A percentile compares a stretch with the other conserved stretches of the same genome.
phyloP scores from a whole-genome alignment of 1,140 invertebrate genomes.

The Drosophila kikkawai region DNA sequence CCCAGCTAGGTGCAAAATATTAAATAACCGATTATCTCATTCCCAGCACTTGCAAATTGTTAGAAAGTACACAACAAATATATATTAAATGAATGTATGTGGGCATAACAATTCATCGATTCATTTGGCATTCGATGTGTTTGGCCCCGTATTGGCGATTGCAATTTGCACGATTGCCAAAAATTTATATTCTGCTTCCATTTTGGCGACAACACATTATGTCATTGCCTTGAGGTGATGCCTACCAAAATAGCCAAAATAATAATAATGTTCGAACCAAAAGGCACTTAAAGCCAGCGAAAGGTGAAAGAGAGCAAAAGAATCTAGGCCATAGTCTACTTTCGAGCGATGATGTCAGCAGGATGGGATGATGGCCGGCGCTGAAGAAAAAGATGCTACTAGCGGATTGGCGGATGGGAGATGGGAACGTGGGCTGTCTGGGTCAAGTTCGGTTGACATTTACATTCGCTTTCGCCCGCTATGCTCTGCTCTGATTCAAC shows the following conservation, averaged over 20 bases:
- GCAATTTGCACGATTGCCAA: constrained; percentile 63
- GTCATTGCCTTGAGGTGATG: constrained; percentile 49
- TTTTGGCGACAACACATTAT: constrained; percentile 58
- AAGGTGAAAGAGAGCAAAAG: constrained; percentile 42
- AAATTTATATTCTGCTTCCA: constrained; percentile 52
- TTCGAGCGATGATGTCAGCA: constrained; percentile 56
- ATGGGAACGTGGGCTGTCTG: constrained; percentile 58
- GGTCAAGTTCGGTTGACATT: constrained; percentile 77
- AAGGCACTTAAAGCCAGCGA: constrained; percentile 12
- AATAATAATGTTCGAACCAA: constrained; percentile 15
- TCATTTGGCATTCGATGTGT: constrained; percentile 56
- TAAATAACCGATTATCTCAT: constrained; percentile 54
- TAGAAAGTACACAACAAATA: constrained; percentile 20
- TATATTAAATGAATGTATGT: constrained; percentile 2
- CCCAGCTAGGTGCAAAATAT: constrained; percentile 19
- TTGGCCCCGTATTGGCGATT: constrained; percentile 45
- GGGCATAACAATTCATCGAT: constrained; percentile 55
- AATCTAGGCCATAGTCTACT: constrained; percentile 56
- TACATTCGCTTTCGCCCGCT: constrained; percentile 41
- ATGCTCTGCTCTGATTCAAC: constrained; percentile 49
- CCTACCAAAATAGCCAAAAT: constrained; percentile 40
- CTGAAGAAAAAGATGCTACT: constrained; percentile 8
- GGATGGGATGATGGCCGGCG: constrained; percentile 18
- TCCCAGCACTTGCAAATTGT: constrained; percentile 31
- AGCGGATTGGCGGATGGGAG: neutral